phyloP scores from a whole-genome alignment of 2,888 invertebrate genomes.

The Chymomyza fuscimana region DNA sequence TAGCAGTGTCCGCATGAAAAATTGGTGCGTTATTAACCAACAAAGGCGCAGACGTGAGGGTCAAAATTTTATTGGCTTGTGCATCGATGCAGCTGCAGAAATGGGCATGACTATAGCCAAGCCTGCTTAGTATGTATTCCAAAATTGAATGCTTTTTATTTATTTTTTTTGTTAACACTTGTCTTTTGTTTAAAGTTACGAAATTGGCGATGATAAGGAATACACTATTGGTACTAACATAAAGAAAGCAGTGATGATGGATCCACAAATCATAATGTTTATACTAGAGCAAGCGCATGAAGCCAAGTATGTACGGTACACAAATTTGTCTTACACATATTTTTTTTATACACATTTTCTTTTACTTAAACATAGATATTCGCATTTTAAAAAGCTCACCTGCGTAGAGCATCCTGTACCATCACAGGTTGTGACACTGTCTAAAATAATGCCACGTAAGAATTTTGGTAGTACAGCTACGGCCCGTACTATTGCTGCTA shows the following conservation, averaged over 20 bases:
- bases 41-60: constrained; percentile 64
- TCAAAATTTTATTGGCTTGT: constrained; percentile 63
- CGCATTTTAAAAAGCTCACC: constrained; percentile 92
- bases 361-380: constrained; percentile 81
- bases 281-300: constrained; percentile 85
- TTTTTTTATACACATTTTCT: too few species aligned
- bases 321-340: too few species aligned
- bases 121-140: constrained; percentile 73
- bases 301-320: constrained; percentile 81
- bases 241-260: constrained; percentile 78
- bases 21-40: constrained; percentile 80
- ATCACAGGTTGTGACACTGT: constrained; percentile 82
- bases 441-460: constrained; percentile 78
- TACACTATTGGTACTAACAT: constrained; percentile 81
- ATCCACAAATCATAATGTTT: constrained; percentile 85
- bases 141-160: not conserved
- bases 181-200: constrained; percentile 45
- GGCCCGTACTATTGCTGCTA: constrained; percentile 91
- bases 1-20: constrained; percentile 71
- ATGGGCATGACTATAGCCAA: constrained; percentile 79
- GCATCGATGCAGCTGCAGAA: constrained; percentile 79
- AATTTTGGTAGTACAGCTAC: constrained; percentile 65
- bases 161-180: not conserved
- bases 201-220: constrained; percentile 84
- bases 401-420: constrained; percentile 87